Conservation (phyloP, 2,888 invertebrate species). For the Caenorhabditis sp. region DNA sequence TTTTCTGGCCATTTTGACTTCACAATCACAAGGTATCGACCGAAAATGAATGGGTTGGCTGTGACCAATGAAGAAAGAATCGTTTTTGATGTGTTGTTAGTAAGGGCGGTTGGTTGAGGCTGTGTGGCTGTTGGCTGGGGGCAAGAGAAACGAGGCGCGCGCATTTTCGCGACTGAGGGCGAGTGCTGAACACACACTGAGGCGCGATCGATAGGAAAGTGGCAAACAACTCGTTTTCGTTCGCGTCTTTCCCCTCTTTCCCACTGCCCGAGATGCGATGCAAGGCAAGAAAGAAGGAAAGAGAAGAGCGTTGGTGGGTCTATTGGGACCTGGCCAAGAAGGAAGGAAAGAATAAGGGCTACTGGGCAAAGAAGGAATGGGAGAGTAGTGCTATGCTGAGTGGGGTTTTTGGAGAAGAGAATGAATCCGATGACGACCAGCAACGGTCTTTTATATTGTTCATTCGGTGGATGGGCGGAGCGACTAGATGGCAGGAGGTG, state of each 20-base stretch:
- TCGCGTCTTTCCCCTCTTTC: constrained; percentile 54
- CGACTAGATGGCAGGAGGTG: constrained; percentile 2
- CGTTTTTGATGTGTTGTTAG: constrained; percentile 65
- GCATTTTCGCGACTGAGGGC: constrained; percentile 61
- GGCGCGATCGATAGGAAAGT: constrained; percentile 65
- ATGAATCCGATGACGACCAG: constrained; percentile 37
- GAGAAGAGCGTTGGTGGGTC: constrained; percentile 42
- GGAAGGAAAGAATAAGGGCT: constrained; percentile 28
- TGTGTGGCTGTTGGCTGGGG: constrained; percentile 36
- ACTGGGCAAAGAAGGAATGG: constrained; percentile 5
- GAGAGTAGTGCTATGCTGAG: constrained; percentile 25
- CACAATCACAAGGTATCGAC: constrained; percentile 30
- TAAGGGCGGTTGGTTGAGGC: constrained; percentile 48
- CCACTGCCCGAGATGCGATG: constrained; percentile 37
- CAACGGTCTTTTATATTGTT: constrained; percentile 24
- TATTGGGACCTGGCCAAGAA: constrained; percentile 51
- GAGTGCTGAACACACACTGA: constrained; percentile 61
- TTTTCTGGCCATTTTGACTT: not conserved
- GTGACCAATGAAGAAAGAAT: constrained; percentile 50
- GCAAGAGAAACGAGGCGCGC: constrained; percentile 55
- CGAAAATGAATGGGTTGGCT: constrained; percentile 25
- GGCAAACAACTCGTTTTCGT: constrained; percentile 65
- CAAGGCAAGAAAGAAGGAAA: constrained; percentile 12
- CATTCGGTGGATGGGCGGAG: constrained; percentile 42
- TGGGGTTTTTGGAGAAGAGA: constrained; percentile 3